phyloP scores from a whole-genome alignment of 2,113 vertebrate species.

The Ailuropoda melanoleuca region DNA sequence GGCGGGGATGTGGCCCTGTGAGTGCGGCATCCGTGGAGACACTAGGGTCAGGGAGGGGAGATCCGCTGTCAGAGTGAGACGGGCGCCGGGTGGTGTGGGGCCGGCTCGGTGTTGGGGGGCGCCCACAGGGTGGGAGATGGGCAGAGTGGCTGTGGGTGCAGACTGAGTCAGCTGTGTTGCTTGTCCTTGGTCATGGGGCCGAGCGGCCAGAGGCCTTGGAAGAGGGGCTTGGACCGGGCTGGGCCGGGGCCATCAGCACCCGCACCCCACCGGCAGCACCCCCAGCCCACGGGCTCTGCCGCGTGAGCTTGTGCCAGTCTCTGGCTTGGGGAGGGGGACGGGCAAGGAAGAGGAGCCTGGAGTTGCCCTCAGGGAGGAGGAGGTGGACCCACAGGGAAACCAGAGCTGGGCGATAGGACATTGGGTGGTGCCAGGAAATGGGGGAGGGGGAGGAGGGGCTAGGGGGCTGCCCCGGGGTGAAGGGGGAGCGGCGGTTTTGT shows the following conservation, averaged over 20 bases:
- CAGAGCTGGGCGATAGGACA: neutral
- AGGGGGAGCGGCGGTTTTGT: neutral
- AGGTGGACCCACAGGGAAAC: neutral
- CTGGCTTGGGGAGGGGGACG: neutral
- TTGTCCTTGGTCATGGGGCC: neutral
- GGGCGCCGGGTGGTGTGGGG: fast-evolving
- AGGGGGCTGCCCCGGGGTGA: neutral
- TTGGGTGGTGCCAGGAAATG: neutral
- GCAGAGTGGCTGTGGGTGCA: too few species aligned
- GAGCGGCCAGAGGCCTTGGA: neutral
- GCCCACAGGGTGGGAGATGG: neutral
- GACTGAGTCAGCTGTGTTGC: neutral
- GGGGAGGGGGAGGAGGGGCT: neutral
- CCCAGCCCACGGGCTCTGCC: neutral
- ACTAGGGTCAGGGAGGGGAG: neutral
- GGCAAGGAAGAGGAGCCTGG: neutral
- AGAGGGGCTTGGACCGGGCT: too few species aligned
- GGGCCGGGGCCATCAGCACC: neutral
- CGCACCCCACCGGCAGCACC: neutral
- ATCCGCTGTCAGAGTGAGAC: neutral
- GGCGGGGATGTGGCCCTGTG: too few species aligned
- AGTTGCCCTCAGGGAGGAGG: neutral
- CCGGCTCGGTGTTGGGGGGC: fast-evolving
- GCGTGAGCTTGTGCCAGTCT: neutral
- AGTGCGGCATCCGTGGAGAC: neutral